Base-by-base conservation (phyloP, 1,140 invertebrate species). In the Drosophila pachea region DNA sequence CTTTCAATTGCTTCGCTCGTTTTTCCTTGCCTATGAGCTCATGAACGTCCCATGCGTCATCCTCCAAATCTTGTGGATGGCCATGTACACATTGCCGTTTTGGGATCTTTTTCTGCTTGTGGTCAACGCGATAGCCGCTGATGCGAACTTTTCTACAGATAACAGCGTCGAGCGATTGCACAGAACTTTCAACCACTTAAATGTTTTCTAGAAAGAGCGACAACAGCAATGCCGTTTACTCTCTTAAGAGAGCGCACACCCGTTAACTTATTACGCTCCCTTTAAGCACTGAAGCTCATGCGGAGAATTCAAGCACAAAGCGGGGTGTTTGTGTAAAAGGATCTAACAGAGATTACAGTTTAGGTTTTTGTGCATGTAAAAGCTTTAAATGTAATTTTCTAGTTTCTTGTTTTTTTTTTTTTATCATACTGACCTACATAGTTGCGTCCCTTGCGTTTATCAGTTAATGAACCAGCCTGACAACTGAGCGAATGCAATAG, bases 391-490 rank as follows among this genome's bases (percentile, higher is more conserved):
- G 22, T 22, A 22, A 22, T 22, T 22, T 22, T 22, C 22, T n/a
- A n/a, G n/a, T n/a, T 2, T 22, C 1, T 22, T 22, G 22, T 22
- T 22, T 7, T 0, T 47, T 47, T 0, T 4, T 31, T 29, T 47
- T 48, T 81, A 73, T 83, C 71, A 61, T 45, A n/a, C 14, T 61
- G 78, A 75, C 78, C 74, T 48, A 82, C 32, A 52, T 68, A 38
- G 36, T 14, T 59, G 56, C 9, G 35, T 54, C 42, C 53, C 11
- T 16, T 2, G 22, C 22, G 31, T 68, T 81, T 82, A 81, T 82
- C 78, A 82, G 70, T 67, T 77, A 77, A 63, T 70, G 65, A 82
- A 81, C 64, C 36, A 69, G 56, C 35, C 32, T 40, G 68, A 54
- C 59, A 78, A 56, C 58, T 55, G 50, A 40, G 66, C 61, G 56